Conservation (phyloP, 1,140 invertebrate species). For the Sesamia nonagrioides region DNA sequence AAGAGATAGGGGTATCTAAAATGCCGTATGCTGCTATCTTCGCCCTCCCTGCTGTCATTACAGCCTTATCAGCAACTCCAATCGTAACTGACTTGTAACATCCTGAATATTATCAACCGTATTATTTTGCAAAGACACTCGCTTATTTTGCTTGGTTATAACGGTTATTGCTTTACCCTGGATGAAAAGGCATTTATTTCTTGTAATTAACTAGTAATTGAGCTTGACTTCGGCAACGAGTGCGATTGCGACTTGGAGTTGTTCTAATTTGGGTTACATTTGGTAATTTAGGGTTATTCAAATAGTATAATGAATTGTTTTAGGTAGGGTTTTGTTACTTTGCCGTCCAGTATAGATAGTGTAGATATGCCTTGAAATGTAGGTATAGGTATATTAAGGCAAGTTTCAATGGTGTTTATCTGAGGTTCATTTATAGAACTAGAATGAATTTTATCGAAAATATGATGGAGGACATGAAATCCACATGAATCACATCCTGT, state of each 20-base stretch:
- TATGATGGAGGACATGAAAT: no score
- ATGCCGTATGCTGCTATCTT: conserved; percentile 20
- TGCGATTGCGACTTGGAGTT: conserved; percentile 19
- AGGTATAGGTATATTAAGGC: no score
- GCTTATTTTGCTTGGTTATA: conserved; percentile 25
- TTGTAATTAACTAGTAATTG: conserved; percentile 37
- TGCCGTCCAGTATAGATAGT: no score
- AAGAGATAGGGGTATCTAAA: background rate
- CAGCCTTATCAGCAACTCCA: conserved; percentile 25
- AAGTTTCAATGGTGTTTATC: no score
- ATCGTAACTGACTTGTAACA: conserved; percentile 46
- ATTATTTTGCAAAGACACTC: conserved; percentile 48
- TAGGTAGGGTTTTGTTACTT: background rate
- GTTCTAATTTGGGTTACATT: conserved; percentile 16
- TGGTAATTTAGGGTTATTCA: conserved; percentile 19
- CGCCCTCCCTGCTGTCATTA: conserved; percentile 2
- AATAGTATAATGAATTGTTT: background rate
- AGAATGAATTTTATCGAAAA: no score
- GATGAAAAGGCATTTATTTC: conserved; percentile 37
- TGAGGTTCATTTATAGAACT: no score
- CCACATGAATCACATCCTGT: no score
- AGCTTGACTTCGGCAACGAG: conserved; percentile 16
- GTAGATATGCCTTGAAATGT: no score
- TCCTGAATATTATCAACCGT: conserved; percentile 51
- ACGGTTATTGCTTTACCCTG: conserved; percentile 26